phyloP scores from a whole-genome alignment of 2,888 invertebrate species.

The Clusia tigrina region DNA sequence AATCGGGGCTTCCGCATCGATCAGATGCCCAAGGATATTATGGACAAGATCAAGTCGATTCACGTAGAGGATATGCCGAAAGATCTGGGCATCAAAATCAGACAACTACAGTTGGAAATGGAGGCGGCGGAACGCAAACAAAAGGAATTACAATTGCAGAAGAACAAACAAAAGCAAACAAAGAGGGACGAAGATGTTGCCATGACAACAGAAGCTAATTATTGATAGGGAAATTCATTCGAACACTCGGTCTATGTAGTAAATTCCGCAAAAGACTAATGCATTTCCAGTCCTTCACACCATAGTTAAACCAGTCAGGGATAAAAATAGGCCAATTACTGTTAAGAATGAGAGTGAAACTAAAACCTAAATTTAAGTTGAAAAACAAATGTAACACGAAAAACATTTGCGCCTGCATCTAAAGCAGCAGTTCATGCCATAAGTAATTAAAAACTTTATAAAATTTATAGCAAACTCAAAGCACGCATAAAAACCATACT shows the following conservation, averaged over 20 bases:
- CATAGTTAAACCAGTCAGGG: not conserved
- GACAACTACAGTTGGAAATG: constrained; percentile 50
- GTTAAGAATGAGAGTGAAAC: no score
- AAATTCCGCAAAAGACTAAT: no score
- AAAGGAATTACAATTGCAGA: not conserved
- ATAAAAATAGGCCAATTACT: not conserved
- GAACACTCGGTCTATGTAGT: no score
- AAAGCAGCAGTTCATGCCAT: no score
- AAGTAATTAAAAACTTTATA: no score
- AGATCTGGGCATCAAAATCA: constrained; percentile 47
- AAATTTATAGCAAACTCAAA: no score
- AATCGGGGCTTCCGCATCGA: constrained; percentile 59
- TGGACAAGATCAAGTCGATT: constrained; percentile 50
- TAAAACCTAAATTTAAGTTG: no score
- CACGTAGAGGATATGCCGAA: constrained; percentile 47
- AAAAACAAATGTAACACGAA: no score
- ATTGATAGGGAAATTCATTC: no score
- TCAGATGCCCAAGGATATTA: constrained; percentile 53
- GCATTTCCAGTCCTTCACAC: no score
- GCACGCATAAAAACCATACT: no score
- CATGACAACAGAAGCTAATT: constrained; percentile 14
- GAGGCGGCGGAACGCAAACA: constrained; percentile 48
- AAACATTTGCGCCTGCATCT: no score
- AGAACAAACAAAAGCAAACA: not conserved
- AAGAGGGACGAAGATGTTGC: not conserved